Base-by-base conservation (phyloP, 2,113 vertebrate species). In the Dicerorhinus sumatrensis region DNA sequence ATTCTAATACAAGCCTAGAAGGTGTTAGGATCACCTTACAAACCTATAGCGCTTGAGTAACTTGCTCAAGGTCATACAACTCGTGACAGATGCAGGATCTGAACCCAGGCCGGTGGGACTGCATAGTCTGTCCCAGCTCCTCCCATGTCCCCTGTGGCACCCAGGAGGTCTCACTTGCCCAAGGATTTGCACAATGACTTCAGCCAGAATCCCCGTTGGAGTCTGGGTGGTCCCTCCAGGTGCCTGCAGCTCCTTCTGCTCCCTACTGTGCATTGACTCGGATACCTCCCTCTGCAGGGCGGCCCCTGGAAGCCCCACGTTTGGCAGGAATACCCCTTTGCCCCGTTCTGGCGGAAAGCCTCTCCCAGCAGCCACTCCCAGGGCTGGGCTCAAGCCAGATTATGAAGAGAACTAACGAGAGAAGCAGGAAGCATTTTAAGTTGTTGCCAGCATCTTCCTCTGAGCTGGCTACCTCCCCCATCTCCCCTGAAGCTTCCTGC, bases 241-340 rank as follows among this genome's bases (percentile, higher is more conserved):
- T 6, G 1, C 62, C 56, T 0, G 0, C 27, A 77, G 54, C 29
- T 60, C 3, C 36, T 89, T 62, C 39, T 69, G 39, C 17, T 54
- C 14, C 21, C 31, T 46, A 0, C 17, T 54, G 39, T 31, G 2
- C 3, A 0, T 7, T n/a, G 72, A 76, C 56, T 83, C 0, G 0
- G 42, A 10, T 31, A 31, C 48, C 36, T 63, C 5, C 3, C 48
- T 80, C 58, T 21, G 25, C 54, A 81, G 72, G 3, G 36, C 10
- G n/a, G 20, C 39, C 62, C n/a, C 46, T 0, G 8, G 42, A 73
- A 56, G 21, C 46, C 51, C 48, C 8, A 1, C 4, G 8, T 54
- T 36, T 5, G 29, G 18, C 21, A 4, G 36, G 48, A 77, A 23
- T 23, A 51, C 27, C 5, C 8, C 3, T 16, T 69, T 76, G 39